Evolutionary conservation across 2,888 invertebrate species (phyloP), one percentile per base, ranked within the genome.

Genomic region (Cheilosia soror): DNA sequence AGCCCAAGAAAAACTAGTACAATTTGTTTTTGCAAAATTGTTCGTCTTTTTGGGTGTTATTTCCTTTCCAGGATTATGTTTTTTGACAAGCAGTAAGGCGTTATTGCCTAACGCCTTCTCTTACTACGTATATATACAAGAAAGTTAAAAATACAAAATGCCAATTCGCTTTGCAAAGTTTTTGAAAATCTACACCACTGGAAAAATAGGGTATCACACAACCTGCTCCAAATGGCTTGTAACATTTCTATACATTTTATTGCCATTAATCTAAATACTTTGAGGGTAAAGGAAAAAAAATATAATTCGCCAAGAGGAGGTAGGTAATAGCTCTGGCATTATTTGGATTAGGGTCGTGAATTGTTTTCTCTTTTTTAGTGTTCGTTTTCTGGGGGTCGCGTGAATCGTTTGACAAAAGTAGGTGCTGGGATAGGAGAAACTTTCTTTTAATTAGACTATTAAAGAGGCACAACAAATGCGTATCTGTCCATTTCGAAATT

Each of bases 221-320:
- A 13, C 2, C 44, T 6, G 15, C 5, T 5, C n/a, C 20, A 47
- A 5, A 47, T 15, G 4, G 6, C 15, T 47, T 6, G 15, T 7
- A 47, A 7, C 51, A 11, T 27, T 51, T 9, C 27, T 13, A 5
- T 27, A 25, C 13, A 13, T 13, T 27, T 11, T 13, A 27, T 11
- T 47, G 47, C 66, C 15, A 71, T 72, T 77, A 66, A 77, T 77
- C 77, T 47, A 31, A 66, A 71, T 65, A 60, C 47, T 65, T 31
- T 75, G n/a, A n/a, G 40, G 55, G 62, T 27, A 15, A 40, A 40
- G n/a, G n/a, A 65, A 65, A 66, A 47, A 51, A 69, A 68, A 73
- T 62, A 68, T 55, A 68, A 72, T 65, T 60, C 37, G n/a, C 44
- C 20, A 53, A 53, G 20, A 31, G 11, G 40, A 15, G 42, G 42